Percentiles rank a stretch among this genome's conserved stretches.
These are phyloP conservation scores for Papilio gigon DNA, from an alignment of 2,888 invertebrate genomes.

Conservation along the genomic window DNA sequence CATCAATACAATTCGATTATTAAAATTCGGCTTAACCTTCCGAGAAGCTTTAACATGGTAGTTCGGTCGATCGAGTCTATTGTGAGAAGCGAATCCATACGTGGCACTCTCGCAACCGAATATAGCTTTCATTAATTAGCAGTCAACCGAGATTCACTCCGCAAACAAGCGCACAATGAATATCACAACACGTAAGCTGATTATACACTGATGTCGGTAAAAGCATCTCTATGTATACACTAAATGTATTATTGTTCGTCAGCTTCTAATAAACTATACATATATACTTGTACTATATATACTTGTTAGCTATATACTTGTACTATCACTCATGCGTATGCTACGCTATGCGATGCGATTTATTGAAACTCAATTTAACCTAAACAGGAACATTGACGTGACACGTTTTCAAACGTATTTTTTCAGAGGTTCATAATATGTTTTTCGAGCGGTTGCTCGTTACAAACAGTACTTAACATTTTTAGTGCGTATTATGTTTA, in stretches of 20 bases:
- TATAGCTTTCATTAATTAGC: slow-evolving; percentile 62
- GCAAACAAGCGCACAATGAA: slow-evolving; percentile 50
- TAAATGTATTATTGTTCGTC: slow-evolving; percentile 20
- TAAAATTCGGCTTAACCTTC: slow-evolving; percentile 4
- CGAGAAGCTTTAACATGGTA: slow-evolving; percentile 15
- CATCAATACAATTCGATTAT: slow-evolving; percentile 19
- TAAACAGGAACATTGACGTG: too few species aligned
- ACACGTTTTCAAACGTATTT: too few species aligned
- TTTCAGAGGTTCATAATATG: too few species aligned
- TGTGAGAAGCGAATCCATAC: slow-evolving; percentile 33
- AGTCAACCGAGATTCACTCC: slow-evolving; percentile 50
- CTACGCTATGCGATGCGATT: neutral
- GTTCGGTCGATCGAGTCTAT: slow-evolving; percentile 28
- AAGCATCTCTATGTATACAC: slow-evolving; percentile 30
- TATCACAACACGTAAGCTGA: slow-evolving; percentile 55
- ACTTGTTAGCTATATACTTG: too few species aligned
- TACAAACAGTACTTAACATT: too few species aligned
- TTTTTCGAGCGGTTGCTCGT: too few species aligned
- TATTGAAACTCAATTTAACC: neutral
- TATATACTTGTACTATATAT: too few species aligned
- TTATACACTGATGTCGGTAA: slow-evolving; percentile 44
- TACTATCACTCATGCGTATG: neutral
- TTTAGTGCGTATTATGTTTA: too few species aligned
- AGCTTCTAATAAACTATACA: neutral
- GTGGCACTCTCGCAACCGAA: slow-evolving; percentile 48